phyloP scores from a whole-genome alignment of 1,140 invertebrate genomes.

The Telenomus remus region DNA sequence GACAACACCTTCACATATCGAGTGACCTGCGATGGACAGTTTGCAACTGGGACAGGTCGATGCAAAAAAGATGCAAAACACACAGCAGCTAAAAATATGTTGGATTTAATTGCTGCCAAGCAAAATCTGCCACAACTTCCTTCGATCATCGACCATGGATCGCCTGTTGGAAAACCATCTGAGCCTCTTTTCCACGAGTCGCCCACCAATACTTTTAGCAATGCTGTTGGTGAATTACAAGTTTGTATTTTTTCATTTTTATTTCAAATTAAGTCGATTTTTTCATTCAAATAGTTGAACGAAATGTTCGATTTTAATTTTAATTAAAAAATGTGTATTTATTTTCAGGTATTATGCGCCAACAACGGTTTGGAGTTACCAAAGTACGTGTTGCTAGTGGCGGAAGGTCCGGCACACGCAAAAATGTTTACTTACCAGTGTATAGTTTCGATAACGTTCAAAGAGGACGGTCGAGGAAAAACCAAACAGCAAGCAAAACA shows the following conservation, averaged over 20 bases:
- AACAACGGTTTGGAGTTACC: conserved; percentile 80
- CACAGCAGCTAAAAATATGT: conserved; percentile 78
- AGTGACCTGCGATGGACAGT: conserved; percentile 70
- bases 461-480: conserved; percentile 74
- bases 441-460: conserved; percentile 77
- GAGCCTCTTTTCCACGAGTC: too few species aligned
- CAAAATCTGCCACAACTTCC: conserved; percentile 70
- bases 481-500: conserved; percentile 79
- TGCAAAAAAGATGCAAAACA: conserved; percentile 85
- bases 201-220: conserved; percentile 61
- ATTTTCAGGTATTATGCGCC: conserved; percentile 75
- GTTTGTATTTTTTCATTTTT: conserved; percentile 51
- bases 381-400: conserved; percentile 78
- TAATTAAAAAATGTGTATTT: background rate
- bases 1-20: conserved; percentile 83
- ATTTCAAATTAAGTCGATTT: conserved; percentile 3
- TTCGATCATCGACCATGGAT: conserved; percentile 64
- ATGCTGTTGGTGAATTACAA: conserved; percentile 68
- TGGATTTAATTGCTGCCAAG: conserved; percentile 71
- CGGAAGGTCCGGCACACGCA: conserved; percentile 83
- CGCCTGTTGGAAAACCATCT: conserved; percentile 60
- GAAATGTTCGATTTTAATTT: conserved; percentile 5
- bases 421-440: conserved; percentile 82
- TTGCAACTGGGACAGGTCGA: conserved; percentile 77
- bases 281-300: conserved; percentile 2